Conservation (phyloP, 2,888 invertebrate species). For the Parochlus steinenii region DNA sequence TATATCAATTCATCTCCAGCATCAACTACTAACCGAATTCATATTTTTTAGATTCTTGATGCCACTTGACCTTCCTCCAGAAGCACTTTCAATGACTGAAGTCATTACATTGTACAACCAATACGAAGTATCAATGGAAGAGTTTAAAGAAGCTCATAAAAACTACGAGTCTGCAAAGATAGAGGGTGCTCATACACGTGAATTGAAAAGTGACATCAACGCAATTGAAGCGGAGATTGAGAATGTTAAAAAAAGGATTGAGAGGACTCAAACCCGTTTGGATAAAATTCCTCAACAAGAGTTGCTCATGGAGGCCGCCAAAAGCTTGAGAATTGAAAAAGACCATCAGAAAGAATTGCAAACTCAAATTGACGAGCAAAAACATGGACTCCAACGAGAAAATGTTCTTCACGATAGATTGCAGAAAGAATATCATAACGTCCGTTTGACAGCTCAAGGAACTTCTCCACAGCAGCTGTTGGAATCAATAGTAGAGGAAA, state of each 20-base stretch:
- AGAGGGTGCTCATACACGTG: constrained; percentile 48
- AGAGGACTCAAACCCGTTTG: constrained; percentile 15
- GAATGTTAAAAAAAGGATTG: constrained; percentile 28
- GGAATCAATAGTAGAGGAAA: constrained; percentile 16
- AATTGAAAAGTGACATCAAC: constrained; percentile 68
- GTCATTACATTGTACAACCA: constrained; percentile 51
- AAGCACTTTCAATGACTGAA: constrained; percentile 56
- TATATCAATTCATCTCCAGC: neutral
- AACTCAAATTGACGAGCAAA: constrained; percentile 16
- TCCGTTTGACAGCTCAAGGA: constrained; percentile 15
- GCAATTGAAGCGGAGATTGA: constrained; percentile 78
- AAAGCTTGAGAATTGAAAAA: constrained; percentile 16
- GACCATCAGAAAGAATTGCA: constrained; percentile 17
- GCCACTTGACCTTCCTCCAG: constrained; percentile 52
- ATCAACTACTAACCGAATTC: neutral
- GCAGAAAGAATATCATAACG: constrained; percentile 16
- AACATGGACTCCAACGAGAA: constrained; percentile 14
- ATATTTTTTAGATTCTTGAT: constrained; percentile 31
- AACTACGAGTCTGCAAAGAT: constrained; percentile 44
- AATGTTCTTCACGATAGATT: constrained; percentile 14
- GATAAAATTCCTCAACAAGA: constrained; percentile 18
- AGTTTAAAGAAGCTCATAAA: constrained; percentile 66
- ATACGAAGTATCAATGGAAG: constrained; percentile 57
- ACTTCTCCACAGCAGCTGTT: constrained; percentile 16
- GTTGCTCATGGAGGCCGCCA: constrained; percentile 16